phyloP scores from a whole-genome alignment of 2,797 vertebrate genomes.

The Dryobates pubescens region DNA sequence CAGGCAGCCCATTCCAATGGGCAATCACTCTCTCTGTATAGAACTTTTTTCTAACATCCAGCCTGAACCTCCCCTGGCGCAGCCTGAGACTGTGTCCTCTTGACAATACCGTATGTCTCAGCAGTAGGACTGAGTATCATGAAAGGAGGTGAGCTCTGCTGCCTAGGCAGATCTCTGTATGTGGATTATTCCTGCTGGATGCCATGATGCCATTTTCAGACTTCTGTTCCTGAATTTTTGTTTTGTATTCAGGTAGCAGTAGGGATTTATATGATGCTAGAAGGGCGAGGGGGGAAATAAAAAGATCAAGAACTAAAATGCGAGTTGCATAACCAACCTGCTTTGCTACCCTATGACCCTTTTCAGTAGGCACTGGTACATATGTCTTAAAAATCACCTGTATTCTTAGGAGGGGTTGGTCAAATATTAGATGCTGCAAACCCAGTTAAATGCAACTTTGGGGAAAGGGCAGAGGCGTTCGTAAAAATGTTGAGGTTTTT shows the following conservation, averaged over 20 bases:
- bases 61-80: too few relatives aligned
- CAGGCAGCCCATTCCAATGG: too few relatives aligned
- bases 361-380: not conserved
- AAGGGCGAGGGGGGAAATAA: not conserved
- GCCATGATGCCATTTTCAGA: not conserved
- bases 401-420: not conserved
- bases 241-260: not conserved
- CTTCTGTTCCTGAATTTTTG: not conserved
- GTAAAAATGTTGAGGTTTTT: not conserved
- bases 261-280: not conserved
- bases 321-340: not conserved
- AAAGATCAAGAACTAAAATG: not conserved
- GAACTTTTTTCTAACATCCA: too few relatives aligned
- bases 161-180: not conserved
- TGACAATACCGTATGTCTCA: not conserved
- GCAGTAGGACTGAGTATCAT: not conserved
- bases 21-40: too few relatives aligned
- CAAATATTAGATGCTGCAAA: not conserved
- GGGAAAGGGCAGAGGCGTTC: not conserved
- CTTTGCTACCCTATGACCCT: fast-evolving
- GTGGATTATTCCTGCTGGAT: not conserved
- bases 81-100: too few relatives aligned
- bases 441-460: not conserved
- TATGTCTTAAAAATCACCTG: not conserved
- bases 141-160: not conserved